phyloP scores from a whole-genome alignment of 2,113 vertebrate genomes.

The Micronycteris hirsuta region DNA sequence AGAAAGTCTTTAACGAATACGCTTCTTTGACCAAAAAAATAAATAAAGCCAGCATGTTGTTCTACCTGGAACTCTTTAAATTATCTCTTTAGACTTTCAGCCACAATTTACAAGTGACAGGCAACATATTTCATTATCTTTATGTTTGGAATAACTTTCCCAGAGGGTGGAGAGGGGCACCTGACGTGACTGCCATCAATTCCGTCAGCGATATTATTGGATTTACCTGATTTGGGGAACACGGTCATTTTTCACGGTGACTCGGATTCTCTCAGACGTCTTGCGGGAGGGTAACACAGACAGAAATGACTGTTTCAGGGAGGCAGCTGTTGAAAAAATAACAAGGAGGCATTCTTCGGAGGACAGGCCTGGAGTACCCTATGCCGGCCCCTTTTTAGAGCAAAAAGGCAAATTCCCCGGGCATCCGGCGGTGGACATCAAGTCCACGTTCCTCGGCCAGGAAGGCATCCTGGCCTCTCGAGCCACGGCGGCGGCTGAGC shows the following conservation, averaged over 20 bases:
- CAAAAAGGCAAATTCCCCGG: not conserved
- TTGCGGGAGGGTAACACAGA: slow-evolving; percentile 53
- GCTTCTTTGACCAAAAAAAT: slow-evolving; percentile 65
- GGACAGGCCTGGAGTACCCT: not conserved
- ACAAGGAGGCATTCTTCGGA: slow-evolving; percentile 35
- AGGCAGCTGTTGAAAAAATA: slow-evolving; percentile 65
- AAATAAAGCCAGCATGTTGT: slow-evolving; percentile 60
- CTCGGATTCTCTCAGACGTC: slow-evolving; percentile 72
- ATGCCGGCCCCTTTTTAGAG: not conserved
- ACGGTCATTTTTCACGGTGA: slow-evolving; percentile 78
- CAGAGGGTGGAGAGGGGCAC: slow-evolving; percentile 75
- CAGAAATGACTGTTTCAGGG: slow-evolving; percentile 43
- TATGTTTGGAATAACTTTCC: slow-evolving; percentile 77
- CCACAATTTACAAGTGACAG: slow-evolving; percentile 78
- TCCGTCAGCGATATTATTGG: slow-evolving; percentile 80
- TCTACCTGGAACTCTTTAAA: slow-evolving; percentile 76
- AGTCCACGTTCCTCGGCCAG: not conserved
- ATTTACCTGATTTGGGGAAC: slow-evolving; percentile 79
- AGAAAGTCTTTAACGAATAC: slow-evolving; percentile 49
- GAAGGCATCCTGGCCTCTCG: not conserved
- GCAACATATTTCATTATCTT: slow-evolving; percentile 80
- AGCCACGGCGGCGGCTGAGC: not conserved
- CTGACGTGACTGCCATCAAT: slow-evolving; percentile 81
- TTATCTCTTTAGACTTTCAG: slow-evolving; percentile 69
- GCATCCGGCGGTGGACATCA: not conserved